Percentiles rank a stretch among this genome's conserved stretches.
phyloP scores from a whole-genome alignment of 1,140 invertebrate genomes.

The Heliconius melpomene region DNA sequence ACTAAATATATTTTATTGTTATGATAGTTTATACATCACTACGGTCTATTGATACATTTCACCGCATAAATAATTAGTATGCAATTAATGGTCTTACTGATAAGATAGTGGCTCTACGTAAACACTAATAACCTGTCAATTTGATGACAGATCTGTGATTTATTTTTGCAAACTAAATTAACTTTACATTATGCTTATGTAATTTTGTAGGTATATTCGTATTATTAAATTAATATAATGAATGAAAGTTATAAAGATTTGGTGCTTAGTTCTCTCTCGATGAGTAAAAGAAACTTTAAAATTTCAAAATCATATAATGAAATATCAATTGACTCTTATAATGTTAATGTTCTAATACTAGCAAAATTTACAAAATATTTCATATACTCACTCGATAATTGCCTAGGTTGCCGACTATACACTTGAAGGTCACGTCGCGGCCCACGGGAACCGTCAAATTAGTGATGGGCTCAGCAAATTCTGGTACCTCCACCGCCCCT shows the following conservation, averaged over 20 bases:
- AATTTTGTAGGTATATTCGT: too few species aligned
- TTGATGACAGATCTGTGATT: conserved; percentile 1
- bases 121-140: conserved; percentile 29
- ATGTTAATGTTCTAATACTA: background rate
- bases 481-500: conserved; percentile 82
- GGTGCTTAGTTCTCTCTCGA: too few species aligned
- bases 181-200: background rate
- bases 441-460: conserved; percentile 93
- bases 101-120: conserved; percentile 23
- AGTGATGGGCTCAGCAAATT: conserved; percentile 90
- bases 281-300: too few species aligned
- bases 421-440: conserved; percentile 93
- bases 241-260: too few species aligned
- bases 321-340: too few species aligned
- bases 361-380: background rate
- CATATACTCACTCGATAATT: conserved; percentile 90
- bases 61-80: conserved; percentile 31
- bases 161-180: conserved; percentile 2
- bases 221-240: background rate
- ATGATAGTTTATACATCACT: background rate
- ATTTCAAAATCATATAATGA: too few species aligned
- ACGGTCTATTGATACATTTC: conserved; percentile 8
- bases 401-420: conserved; percentile 92
- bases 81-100: conserved; percentile 32
- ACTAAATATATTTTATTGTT: background rate